Percentiles rank a stretch among this genome's conserved stretches.
Conservation (phyloP, 1,140 invertebrate genomes). For the Wasmannia auropunctata region DNA sequence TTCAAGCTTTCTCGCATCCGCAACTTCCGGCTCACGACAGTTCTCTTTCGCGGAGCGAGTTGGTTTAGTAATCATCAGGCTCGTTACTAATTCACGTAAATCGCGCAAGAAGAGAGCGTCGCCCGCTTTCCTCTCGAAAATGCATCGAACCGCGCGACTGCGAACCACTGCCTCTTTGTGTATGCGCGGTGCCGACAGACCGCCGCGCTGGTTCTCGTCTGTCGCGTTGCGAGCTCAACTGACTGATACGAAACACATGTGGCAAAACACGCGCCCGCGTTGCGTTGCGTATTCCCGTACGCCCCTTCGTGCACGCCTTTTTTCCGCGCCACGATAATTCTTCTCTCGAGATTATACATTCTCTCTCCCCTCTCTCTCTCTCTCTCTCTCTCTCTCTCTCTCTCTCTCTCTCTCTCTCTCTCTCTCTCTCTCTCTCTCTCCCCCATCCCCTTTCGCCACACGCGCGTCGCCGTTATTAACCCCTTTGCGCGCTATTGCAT, state of each 20-base stretch:
- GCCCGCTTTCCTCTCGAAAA: not conserved
- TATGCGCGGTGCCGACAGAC: conserved; percentile 18
- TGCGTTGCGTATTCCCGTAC: conserved; percentile 22
- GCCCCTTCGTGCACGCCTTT: conserved; percentile 27
- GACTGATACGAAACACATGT: conserved; percentile 58
- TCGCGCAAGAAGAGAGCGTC: not conserved
- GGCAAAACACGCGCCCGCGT: conserved; percentile 38
- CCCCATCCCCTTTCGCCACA: not conserved
- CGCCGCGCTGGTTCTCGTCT: conserved; percentile 36
- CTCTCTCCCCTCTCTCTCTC: not conserved
- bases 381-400: not conserved
- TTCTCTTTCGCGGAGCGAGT: not conserved
- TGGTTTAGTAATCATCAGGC: not conserved
- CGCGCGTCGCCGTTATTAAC: not conserved
- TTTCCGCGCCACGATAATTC: conserved; percentile 42
- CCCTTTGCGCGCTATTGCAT: not conserved
- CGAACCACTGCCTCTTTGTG: conserved; percentile 51
- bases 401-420: not conserved
- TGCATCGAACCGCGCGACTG: not conserved
- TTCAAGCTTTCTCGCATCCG: not conserved
- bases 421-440: not conserved
- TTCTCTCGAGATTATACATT: not conserved
- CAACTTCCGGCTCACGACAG: not conserved
- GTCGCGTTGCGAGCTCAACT: conserved; percentile 35
- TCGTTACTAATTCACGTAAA: not conserved